Evolutionary conservation across 2,888 invertebrate genomes (phyloP).

Genomic region (Ennomos fuscantarius): DNA sequence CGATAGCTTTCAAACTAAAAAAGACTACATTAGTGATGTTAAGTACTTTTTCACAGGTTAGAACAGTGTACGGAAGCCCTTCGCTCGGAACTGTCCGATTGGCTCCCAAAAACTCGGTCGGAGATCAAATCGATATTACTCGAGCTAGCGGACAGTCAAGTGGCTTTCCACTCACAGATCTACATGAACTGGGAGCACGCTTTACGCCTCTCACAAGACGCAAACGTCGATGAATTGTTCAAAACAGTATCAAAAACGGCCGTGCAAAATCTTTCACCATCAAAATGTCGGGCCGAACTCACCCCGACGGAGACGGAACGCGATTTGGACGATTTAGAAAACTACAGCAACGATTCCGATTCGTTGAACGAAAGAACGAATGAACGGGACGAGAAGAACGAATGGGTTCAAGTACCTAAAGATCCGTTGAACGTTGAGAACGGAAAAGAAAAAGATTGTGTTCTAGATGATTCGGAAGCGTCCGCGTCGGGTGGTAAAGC

Average conservation of each 20-base stretch:
- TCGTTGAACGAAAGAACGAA: slow-evolving; percentile 17
- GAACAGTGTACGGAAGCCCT: slow-evolving; percentile 76
- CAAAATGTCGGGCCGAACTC: slow-evolving; percentile 52
- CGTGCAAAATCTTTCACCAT: slow-evolving; percentile 70
- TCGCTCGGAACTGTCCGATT: slow-evolving; percentile 70
- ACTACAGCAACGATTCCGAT: slow-evolving; percentile 54
- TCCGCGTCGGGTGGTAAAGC: slow-evolving; percentile 13
- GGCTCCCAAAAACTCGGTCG: slow-evolving; percentile 68
- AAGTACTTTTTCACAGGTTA: slow-evolving; percentile 48
- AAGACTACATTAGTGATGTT: too few species aligned
- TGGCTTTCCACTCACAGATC: slow-evolving; percentile 59
- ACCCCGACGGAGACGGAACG: slow-evolving; percentile 59
- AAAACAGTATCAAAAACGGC: slow-evolving; percentile 75
- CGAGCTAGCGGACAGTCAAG: slow-evolving; percentile 67
- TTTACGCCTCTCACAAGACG: slow-evolving; percentile 58
- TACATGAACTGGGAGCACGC: slow-evolving; percentile 70
- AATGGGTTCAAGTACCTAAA: slow-evolving; percentile 22
- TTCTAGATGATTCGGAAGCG: slow-evolving; percentile 39
- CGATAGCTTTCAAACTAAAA: too few species aligned
- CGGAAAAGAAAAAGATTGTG: slow-evolving; percentile 29
- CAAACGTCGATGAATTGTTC: slow-evolving; percentile 62
- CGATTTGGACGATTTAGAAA: slow-evolving; percentile 55
- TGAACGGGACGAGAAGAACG: slow-evolving; percentile 12
- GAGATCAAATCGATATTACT: slow-evolving; percentile 66
- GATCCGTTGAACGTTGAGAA: slow-evolving; percentile 9